Percentiles rank a stretch among this genome's conserved stretches.
Conservation (phyloP, 2,797 vertebrate genomes). For the Notolepis coatsorum region DNA sequence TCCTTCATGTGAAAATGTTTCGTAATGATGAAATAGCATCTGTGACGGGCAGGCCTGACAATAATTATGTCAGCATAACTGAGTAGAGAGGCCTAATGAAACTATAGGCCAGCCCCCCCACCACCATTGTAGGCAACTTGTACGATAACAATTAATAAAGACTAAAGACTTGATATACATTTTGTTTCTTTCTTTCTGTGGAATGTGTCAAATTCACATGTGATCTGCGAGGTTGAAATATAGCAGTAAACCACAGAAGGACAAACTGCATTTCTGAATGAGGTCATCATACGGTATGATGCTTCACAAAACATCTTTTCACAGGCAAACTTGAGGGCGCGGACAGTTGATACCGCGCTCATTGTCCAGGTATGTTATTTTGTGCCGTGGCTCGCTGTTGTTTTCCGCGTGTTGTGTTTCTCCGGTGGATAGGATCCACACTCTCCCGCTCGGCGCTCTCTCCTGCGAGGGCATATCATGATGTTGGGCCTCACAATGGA, state of each 20-base stretch:
- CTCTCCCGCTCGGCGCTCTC: conserved; percentile 39
- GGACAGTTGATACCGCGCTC: conserved; percentile 60
- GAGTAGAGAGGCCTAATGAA: conserved; percentile 31
- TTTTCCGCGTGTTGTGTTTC: conserved; percentile 67
- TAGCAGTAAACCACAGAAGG: conserved; percentile 24
- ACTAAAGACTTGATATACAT: too few species aligned
- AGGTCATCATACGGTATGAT: conserved; percentile 59
- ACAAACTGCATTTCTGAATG: conserved; percentile 43
- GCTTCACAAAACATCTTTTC: conserved; percentile 45
- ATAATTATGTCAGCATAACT: conserved; percentile 5
- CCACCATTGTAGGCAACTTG: conserved; percentile 48
- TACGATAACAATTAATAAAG: conserved; percentile 29
- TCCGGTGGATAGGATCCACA: conserved; percentile 56
- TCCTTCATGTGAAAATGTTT: conserved; percentile 69
- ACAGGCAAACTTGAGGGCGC: conserved; percentile 29
- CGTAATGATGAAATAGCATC: conserved; percentile 66
- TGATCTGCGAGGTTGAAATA: conserved; percentile 5
- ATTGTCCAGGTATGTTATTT: conserved; percentile 68
- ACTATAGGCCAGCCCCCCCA: conserved; percentile 42
- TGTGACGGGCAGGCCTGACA: conserved; percentile 55
- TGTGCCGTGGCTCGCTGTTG: conserved; percentile 36
- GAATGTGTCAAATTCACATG: conserved; percentile 35
- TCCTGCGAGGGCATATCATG: conserved; percentile 65
- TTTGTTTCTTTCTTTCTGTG: conserved; percentile 34
- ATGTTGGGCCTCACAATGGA: conserved; percentile 65